These are phyloP conservation scores for Agrotis exclamationis DNA, from an alignment of 2,888 invertebrate genomes.

Conservation along the genomic window DNA sequence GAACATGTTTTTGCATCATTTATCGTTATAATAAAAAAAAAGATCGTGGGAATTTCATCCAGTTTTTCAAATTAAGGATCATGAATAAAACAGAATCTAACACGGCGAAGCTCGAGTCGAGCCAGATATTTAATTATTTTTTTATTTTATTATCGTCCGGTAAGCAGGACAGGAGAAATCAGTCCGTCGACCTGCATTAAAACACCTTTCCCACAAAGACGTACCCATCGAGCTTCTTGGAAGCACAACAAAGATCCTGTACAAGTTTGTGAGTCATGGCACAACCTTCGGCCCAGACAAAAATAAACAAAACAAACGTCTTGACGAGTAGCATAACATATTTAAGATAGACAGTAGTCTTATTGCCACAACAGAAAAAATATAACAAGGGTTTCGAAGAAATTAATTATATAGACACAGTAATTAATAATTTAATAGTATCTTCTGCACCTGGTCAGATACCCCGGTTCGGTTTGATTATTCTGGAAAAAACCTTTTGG, in stretches of 20 bases:
- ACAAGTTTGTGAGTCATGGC: conserved; percentile 85
- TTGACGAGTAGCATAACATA: neutral
- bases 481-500: conserved; percentile 10
- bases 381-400: neutral
- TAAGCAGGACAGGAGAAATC: conserved; percentile 84
- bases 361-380: neutral
- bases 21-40: neutral
- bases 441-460: neutral
- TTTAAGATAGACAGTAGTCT: conserved; percentile 19
- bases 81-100: conserved; percentile 67
- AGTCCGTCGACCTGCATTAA: conserved; percentile 86
- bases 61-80: conserved; percentile 50
- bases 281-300: conserved; percentile 82
- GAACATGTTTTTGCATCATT: no score
- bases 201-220: conserved; percentile 88
- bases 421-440: neutral
- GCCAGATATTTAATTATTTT: conserved; percentile 74
- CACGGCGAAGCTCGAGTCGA: conserved; percentile 65
- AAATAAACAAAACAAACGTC: conserved; percentile 65
- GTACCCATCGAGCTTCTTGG: conserved; percentile 85
- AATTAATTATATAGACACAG: neutral
- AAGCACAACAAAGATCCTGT: conserved; percentile 90
- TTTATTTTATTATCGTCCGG: conserved; percentile 71
- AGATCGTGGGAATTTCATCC: conserved; percentile 37
- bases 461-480: neutral